A percentile compares a stretch with the other conserved stretches of the same genome.
These are phyloP conservation scores for Cosmia pyralina DNA, from an alignment of 2,888 invertebrate genomes.

Conservation along the genomic window DNA sequence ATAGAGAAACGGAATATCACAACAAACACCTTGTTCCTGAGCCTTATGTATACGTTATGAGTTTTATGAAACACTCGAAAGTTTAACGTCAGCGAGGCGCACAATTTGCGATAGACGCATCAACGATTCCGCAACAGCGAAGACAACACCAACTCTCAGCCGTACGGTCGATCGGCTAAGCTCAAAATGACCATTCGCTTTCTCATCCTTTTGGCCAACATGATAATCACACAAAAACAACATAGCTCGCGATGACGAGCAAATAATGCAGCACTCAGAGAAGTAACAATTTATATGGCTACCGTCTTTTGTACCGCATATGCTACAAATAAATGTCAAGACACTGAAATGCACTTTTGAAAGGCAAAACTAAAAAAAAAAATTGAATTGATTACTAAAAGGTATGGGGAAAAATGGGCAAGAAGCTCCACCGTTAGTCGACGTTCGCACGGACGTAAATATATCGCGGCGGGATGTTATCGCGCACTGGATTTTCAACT, in stretches of 20 bases:
- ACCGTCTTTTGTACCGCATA: background rate
- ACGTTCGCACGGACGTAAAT: no score
- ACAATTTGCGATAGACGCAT: background rate
- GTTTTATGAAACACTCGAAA: background rate
- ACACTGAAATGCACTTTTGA: no score
- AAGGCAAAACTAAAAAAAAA: no score
- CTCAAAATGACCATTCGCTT: background rate
- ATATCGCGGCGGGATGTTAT: no score
- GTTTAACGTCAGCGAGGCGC: background rate
- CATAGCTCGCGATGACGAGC: background rate
- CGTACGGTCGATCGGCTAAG: background rate
- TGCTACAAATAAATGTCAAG: background rate
- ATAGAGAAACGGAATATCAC: background rate
- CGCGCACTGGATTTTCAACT: no score
- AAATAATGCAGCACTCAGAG: background rate
- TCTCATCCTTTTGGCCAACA: background rate
- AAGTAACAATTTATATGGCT: background rate
- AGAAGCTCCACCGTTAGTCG: no score
- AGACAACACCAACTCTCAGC: background rate
- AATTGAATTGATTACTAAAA: no score
- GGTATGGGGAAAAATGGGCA: no score
- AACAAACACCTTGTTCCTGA: background rate
- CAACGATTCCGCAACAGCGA: background rate
- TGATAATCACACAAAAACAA: background rate
- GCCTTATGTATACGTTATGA: background rate